Evolutionary conservation across 2,113 vertebrate genomes (phyloP).

Genomic region (Nothobranchius kuhntae): DNA sequence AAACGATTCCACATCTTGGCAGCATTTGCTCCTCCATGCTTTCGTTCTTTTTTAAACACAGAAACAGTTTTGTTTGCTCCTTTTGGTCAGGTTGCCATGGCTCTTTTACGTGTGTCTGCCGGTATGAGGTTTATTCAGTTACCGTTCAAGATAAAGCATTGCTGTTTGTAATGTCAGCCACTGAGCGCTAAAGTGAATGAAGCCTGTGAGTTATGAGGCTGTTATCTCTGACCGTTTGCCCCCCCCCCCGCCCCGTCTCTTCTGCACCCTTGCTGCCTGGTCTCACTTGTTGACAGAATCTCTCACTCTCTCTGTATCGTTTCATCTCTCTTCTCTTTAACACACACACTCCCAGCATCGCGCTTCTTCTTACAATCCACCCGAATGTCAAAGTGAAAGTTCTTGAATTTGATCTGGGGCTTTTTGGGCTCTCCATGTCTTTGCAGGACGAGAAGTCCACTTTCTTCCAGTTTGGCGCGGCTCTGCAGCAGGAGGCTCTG

Average conservation of each 20-base stretch:
- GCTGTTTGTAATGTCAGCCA: conserved; percentile 18
- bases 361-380: conserved; percentile 13
- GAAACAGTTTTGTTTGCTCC: too few relatives aligned
- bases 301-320: conserved; percentile 21
- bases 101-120: neutral
- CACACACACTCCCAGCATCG: conserved; percentile 41
- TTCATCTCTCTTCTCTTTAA: conserved; percentile 17
- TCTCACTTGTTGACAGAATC: conserved; percentile 46
- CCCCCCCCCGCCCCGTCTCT: conserved; percentile 3
- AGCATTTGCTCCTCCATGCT: too few relatives aligned
- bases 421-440: conserved; percentile 26
- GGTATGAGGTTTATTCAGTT: conserved; percentile 15
- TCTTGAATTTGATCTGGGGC: conserved; percentile 17
- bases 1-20: conserved; percentile 1
- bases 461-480: conserved; percentile 98
- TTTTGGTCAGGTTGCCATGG: neutral
- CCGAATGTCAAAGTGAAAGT: conserved; percentile 48
- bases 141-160: conserved; percentile 10
- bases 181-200: conserved; percentile 28
- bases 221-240: conserved; percentile 33
- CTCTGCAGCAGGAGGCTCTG: conserved; percentile 95
- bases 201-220: conserved; percentile 59
- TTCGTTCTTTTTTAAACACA: too few relatives aligned
- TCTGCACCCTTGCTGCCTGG: conserved; percentile 23
- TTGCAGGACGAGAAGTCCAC: conserved; percentile 91